These are phyloP conservation scores for Heloderma charlesbogerti DNA, from an alignment of 2,113 vertebrate species.

Conservation along the genomic window DNA sequence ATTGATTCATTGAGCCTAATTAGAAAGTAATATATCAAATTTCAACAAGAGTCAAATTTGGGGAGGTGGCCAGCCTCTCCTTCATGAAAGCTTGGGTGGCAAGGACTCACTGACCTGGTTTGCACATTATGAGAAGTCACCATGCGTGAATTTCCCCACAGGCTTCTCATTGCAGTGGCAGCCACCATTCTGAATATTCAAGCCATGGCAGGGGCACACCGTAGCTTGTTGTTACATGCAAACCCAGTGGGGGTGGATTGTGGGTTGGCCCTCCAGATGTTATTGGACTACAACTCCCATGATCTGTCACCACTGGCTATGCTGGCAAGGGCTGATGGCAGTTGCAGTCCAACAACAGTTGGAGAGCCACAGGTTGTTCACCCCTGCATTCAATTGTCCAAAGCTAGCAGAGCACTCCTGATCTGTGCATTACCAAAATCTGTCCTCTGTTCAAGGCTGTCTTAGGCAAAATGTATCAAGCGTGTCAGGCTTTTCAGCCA, in stretches of 20 bases:
- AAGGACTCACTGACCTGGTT: neutral
- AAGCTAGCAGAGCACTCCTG: neutral
- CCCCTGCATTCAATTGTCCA: neutral
- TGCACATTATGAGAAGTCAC: too few species aligned
- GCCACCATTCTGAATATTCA: too few species aligned
- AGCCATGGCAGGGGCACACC: too few species aligned
- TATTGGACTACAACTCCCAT: too few species aligned
- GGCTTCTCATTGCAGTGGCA: too few species aligned
- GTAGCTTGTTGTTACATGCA: too few species aligned
- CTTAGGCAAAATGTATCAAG: neutral
- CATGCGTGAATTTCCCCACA: too few species aligned
- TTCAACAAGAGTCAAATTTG: neutral
- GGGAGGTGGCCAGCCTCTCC: neutral
- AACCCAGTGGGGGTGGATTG: too few species aligned
- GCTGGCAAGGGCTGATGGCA: too few species aligned
- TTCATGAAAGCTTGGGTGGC: neutral
- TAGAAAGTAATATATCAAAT: neutral
- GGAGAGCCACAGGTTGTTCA: neutral
- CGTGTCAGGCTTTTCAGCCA: too few species aligned
- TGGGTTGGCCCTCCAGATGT: neutral
- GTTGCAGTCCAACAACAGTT: neutral
- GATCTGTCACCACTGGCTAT: too few species aligned
- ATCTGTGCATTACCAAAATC: neutral
- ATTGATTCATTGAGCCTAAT: neutral
- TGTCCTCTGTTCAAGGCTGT: neutral